Conservation (phyloP, 2,113 vertebrate genomes). For the Spea multiplicata region DNA sequence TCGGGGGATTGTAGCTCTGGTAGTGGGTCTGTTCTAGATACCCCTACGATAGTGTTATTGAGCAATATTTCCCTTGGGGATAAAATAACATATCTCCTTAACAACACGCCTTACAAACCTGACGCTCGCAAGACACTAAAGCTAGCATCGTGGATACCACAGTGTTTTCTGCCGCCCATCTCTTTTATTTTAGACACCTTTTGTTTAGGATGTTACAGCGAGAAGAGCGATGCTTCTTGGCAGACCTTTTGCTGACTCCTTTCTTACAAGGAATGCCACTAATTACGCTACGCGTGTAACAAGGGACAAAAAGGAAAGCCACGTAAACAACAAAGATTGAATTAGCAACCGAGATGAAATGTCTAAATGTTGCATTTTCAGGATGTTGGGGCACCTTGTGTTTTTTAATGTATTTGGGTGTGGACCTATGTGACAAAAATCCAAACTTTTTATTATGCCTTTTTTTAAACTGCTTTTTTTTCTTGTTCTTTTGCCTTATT, state of each 20-base stretch:
- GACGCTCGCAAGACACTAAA: conserved; percentile 1
- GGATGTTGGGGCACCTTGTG: no score
- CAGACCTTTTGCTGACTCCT: conserved; percentile 16
- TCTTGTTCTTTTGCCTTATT: no score
- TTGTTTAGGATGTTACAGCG: conserved; percentile 31
- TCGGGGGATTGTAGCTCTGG: not conserved
- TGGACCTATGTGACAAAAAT: no score
- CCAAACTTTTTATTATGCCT: no score
- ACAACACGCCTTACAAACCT: not conserved
- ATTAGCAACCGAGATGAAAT: not conserved
- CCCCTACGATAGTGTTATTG: conserved; percentile 10
- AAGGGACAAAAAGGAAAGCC: conserved; percentile 1
- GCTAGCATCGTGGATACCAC: not conserved
- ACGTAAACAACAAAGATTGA: conserved; percentile 8
- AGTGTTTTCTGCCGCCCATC: not conserved
- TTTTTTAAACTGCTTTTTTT: no score
- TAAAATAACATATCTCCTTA: conserved; percentile 10
- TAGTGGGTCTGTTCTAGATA: conserved; percentile 2
- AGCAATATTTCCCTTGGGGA: conserved; percentile 8
- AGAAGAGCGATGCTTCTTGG: conserved; percentile 21
- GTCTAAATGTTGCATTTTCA: not conserved
- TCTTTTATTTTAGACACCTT: conserved; percentile 16
- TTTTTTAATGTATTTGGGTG: no score
- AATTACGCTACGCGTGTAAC: conserved; percentile 32
- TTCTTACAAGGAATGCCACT: conserved; percentile 13